Base-by-base conservation (phyloP, 2,888 invertebrate genomes). In the Serrognathus titanus region DNA sequence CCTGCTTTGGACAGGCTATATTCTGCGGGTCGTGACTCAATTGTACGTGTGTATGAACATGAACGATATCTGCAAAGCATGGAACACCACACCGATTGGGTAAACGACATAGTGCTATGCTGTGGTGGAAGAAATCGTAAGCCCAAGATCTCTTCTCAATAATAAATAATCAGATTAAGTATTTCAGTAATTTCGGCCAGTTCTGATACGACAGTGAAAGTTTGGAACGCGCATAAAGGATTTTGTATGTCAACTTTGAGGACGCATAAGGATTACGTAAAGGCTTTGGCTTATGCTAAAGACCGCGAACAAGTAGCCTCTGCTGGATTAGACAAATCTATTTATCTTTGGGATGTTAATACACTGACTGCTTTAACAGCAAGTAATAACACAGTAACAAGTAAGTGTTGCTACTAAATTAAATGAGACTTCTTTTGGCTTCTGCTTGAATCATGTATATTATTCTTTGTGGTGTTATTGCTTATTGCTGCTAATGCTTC, bases 41-140 rank as follows among this genome's bases (percentile, higher is more conserved):
- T 98, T 71, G 96, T 99, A 69, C 84, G 99, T 72, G 95, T 91
- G 69, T 95, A 93, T 89, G 89, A 92, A 75, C 83, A 87, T 75
- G 90, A 92, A 63, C 86, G 86, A 51, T 97, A 95, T 74, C 84
- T 94, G 59, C 93, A 95, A 73, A 95, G 97, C 35, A 95, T 99
- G 96, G 98, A 99, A 76, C 98, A 99, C 78, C 99, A 99, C 76
- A 98, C 97, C 2, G 99, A 99, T 78, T 99, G 99, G 99, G 97
- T 99, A 48, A 99, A 99, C 79, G 99, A 99, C 79, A 95, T 99
- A 74, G 92, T 98, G 39, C 82, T 99, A 31, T 99, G 98, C 76
- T 97, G 97, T 78, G 92, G 92, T 63, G 98, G 98, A 38, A 90
- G 94, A 77, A 96, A 97, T 79, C 85, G 93, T 93, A 79, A 80